Evolutionary conservation across 2,888 invertebrate genomes (phyloP).

Genomic region (Calameuta filiformis): DNA sequence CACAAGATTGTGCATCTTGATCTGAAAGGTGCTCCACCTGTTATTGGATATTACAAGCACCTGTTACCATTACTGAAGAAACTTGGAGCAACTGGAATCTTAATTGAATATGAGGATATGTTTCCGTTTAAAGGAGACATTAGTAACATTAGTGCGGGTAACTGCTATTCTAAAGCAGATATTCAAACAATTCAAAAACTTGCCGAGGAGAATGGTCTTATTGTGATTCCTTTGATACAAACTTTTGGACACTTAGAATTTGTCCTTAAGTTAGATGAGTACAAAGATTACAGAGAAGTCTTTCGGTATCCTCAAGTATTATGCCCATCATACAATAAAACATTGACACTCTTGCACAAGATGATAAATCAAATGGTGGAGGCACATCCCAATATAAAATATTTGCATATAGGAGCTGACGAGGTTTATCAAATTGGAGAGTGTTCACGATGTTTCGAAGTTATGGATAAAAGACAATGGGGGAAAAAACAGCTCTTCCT

Average conservation of each 20-base stretch:
- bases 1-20: conserved; percentile 84
- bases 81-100: conserved; percentile 80
- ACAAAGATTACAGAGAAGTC: conserved; percentile 75
- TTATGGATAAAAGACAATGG: conserved; percentile 63
- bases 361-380: conserved; percentile 79
- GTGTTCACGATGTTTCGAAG: conserved; percentile 70
- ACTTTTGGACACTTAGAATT: conserved; percentile 89
- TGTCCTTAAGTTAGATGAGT: conserved; percentile 78
- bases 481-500: conserved; percentile 72
- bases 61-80: conserved; percentile 73
- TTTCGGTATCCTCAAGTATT: conserved; percentile 72
- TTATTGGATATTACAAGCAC: conserved; percentile 71
- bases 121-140: conserved; percentile 79
- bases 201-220: conserved; percentile 72
- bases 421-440: conserved; percentile 81
- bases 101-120: conserved; percentile 91
- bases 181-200: conserved; percentile 68
- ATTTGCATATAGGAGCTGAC: conserved; percentile 84
- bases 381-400: conserved; percentile 69
- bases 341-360: conserved; percentile 70
- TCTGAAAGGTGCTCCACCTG: conserved; percentile 86
- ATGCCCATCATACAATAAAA: conserved; percentile 75
- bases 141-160: conserved; percentile 71
- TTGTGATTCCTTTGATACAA: conserved; percentile 84
- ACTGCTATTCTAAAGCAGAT: conserved; percentile 73